phyloP scores from a whole-genome alignment of 1,140 invertebrate genomes.

The Drosophila melanica region DNA sequence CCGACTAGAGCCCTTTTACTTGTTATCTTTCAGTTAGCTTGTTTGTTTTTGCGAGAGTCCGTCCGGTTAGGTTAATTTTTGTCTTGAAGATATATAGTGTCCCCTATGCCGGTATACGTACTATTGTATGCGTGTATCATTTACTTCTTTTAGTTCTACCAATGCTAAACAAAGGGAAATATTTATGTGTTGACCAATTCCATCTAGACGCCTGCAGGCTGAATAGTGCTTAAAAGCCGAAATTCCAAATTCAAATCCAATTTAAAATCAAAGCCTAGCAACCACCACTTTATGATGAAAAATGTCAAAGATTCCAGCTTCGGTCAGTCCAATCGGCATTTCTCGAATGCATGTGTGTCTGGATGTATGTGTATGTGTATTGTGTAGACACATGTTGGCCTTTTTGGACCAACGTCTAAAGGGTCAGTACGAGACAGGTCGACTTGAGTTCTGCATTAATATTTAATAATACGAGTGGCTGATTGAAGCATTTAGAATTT shows the following conservation, averaged over 20 bases:
- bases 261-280: conserved; percentile 71
- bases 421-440: conserved; percentile 68
- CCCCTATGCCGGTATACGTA: neutral
- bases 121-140: conserved; percentile 16
- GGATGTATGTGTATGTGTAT: conserved; percentile 8
- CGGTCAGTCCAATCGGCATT: conserved; percentile 32
- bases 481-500: conserved; percentile 78
- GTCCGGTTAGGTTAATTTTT: conserved; percentile 16
- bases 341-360: conserved; percentile 11
- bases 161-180: conserved; percentile 73
- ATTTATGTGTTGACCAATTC: conserved; percentile 74
- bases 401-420: conserved; percentile 62
- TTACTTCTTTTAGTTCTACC: conserved; percentile 45
- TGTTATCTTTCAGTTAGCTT: neutral
- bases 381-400: conserved; percentile 64
- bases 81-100: conserved; percentile 14
- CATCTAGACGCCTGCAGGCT: conserved; percentile 45
- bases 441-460: conserved; percentile 77
- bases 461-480: conserved; percentile 82
- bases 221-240: conserved; percentile 61
- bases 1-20: no score
- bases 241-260: conserved; percentile 81
- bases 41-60: conserved; percentile 51
- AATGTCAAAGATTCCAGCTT: conserved; percentile 72
- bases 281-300: conserved; percentile 74